These are phyloP conservation scores for Chromobotia macracanthus DNA, from an alignment of 2,797 vertebrate genomes.

Conservation along the genomic window DNA sequence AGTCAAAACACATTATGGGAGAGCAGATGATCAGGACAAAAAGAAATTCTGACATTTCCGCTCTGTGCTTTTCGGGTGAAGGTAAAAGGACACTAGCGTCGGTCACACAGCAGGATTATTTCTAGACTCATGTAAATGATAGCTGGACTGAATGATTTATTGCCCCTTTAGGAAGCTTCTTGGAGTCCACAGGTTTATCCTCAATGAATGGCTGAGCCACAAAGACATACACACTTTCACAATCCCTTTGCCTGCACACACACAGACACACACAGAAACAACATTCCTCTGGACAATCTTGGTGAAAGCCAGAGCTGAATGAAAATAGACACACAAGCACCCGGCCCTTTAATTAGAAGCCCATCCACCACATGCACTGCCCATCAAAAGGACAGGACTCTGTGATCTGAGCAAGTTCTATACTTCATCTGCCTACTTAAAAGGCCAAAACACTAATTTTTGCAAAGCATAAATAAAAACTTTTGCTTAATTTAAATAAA, in stretches of 20 bases:
- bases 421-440: constrained; percentile 61
- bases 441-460: constrained; percentile 59
- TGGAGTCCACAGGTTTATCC: constrained; percentile 50
- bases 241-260: constrained; percentile 20
- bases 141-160: constrained; percentile 42
- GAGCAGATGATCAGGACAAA: constrained; percentile 56
- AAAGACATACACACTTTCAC: constrained; percentile 49
- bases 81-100: constrained; percentile 62
- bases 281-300: constrained; percentile 65
- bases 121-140: constrained; percentile 58
- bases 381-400: constrained; percentile 70
- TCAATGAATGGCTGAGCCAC: constrained; percentile 49
- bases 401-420: constrained; percentile 69
- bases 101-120: constrained; percentile 47
- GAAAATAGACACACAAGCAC: constrained; percentile 71
- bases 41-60: constrained; percentile 63
- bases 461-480: constrained; percentile 43
- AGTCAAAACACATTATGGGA: constrained; percentile 49
- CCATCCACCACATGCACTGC: constrained; percentile 77
- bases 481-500: background rate
- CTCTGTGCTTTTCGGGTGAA: constrained; percentile 56
- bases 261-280: constrained; percentile 39
- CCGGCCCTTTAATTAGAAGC: constrained; percentile 76
- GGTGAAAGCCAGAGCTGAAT: constrained; percentile 65
- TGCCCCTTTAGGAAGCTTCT: constrained; percentile 51